phyloP scores from a whole-genome alignment of 1,140 invertebrate genomes.

The Halotydeus destructor region DNA sequence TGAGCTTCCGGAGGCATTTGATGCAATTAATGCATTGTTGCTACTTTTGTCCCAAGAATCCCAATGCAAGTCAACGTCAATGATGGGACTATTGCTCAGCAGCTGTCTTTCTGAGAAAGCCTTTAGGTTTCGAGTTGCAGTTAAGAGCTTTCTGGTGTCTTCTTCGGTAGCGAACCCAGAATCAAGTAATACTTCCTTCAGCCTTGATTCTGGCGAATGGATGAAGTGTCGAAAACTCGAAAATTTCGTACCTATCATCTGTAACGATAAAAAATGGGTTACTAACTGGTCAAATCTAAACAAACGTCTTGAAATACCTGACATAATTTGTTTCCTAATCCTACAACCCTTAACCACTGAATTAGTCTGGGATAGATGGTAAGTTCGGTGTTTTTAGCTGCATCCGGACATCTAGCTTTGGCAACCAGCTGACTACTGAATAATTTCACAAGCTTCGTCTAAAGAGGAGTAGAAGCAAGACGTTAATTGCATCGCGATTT shows the following conservation, averaged over 20 bases:
- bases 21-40: slow-evolving; percentile 10
- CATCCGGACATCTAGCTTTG: slow-evolving; percentile 45
- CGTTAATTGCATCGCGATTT: too few relatives aligned
- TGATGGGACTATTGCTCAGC: neutral
- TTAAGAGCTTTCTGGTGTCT: slow-evolving; percentile 50
- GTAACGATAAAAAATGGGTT: slow-evolving; percentile 10
- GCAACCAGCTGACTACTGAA: slow-evolving; percentile 72
- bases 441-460: slow-evolving; percentile 80
- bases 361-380: slow-evolving; percentile 49
- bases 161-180: slow-evolving; percentile 44
- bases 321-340: slow-evolving; percentile 44
- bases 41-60: slow-evolving; percentile 55
- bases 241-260: slow-evolving; percentile 21
- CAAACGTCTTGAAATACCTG: too few relatives aligned
- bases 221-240: slow-evolving; percentile 23
- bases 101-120: slow-evolving; percentile 45
- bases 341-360: slow-evolving; percentile 79
- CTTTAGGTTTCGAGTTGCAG: slow-evolving; percentile 60
- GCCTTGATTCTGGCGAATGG: slow-evolving; percentile 58
- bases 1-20: slow-evolving; percentile 27
- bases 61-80: slow-evolving; percentile 43
- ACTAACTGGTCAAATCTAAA: slow-evolving; percentile 34
- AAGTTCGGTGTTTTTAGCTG: too few relatives aligned
- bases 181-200: slow-evolving; percentile 44
- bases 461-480: too few relatives aligned